Conservation (phyloP, 2,113 vertebrate species). For the Felis catus region DNA sequence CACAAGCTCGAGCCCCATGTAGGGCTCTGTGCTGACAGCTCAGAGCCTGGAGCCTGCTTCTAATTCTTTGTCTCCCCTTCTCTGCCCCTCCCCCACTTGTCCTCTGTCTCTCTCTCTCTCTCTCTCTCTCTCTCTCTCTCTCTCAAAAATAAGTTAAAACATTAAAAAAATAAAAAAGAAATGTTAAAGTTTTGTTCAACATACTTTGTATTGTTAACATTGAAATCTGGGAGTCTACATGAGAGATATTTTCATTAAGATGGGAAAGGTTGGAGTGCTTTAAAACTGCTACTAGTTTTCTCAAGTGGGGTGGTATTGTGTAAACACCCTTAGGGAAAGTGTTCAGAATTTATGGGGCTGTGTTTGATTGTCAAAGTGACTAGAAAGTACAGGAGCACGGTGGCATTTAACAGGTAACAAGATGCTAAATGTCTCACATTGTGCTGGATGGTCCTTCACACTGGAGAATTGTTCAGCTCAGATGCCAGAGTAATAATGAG, state of each 20-base stretch:
- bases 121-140: no score
- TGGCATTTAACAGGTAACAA: background rate
- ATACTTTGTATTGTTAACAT: background rate
- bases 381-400: background rate
- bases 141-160: no score
- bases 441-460: background rate
- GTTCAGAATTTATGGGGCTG: background rate
- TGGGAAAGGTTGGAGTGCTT: background rate
- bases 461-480: background rate
- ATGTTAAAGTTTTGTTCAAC: conserved; percentile 4
- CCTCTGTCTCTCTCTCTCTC: no score
- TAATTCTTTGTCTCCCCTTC: no score
- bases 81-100: no score
- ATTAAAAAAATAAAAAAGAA: background rate
- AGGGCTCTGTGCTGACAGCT: no score
- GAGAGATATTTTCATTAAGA: background rate
- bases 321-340: background rate
- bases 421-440: background rate
- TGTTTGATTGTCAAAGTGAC: background rate
- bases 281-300: background rate
- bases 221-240: background rate
- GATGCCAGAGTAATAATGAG: conserved; percentile 9
- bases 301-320: background rate
- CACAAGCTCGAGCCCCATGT: no score
- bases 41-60: no score